Base-by-base conservation (phyloP, 2,113 vertebrate species). In the Nesogale talazaci region DNA sequence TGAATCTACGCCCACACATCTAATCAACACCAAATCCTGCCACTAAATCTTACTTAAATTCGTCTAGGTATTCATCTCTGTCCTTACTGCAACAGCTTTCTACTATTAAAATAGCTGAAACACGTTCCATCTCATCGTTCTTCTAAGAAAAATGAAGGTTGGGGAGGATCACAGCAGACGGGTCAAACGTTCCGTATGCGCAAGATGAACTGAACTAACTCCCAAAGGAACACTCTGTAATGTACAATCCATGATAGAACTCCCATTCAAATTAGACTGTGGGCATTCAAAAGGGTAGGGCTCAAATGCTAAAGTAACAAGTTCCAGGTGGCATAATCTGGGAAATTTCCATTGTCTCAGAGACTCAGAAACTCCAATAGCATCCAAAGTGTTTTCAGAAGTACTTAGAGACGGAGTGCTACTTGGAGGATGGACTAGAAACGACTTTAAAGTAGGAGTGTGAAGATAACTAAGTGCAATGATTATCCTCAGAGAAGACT, bases 301-400 rank as follows among this genome's bases (percentile, higher is more conserved):
- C 70, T 36, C 85, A 84, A 93, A 94, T 83, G 85, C 25, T 63
- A 83, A 74, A 6, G 67, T 3, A 79, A 83, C 29, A 88, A 91
- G 57, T 79, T 78, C n/a, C 79, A 85, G 38, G 23, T 9, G 25
- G 38, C 38, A 31, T 59, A 34, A 80, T 63, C 83, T 81, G 61
- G 42, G 65, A 52, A 82, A 86, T 69, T 83, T 86, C 84, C 85
- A 88, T 8, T 75, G 20, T 90, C 27, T 91, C 75, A 83, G 22
- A 94, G 92, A 83, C 56, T 52, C 59, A 87, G 23, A 83, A 85
- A 77, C 23, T 83, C 57, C 5, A n/a, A 16, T 19, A 42, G 6
- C 8, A 82, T 31, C 65, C 23, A 25, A 67, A 65, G 42, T 22
- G 63, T 78, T 61, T 75, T 14, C 74, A 46, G 52, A 72, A 78